phyloP scores from a whole-genome alignment of 2,888 invertebrate species.

The Busseola fusca region DNA sequence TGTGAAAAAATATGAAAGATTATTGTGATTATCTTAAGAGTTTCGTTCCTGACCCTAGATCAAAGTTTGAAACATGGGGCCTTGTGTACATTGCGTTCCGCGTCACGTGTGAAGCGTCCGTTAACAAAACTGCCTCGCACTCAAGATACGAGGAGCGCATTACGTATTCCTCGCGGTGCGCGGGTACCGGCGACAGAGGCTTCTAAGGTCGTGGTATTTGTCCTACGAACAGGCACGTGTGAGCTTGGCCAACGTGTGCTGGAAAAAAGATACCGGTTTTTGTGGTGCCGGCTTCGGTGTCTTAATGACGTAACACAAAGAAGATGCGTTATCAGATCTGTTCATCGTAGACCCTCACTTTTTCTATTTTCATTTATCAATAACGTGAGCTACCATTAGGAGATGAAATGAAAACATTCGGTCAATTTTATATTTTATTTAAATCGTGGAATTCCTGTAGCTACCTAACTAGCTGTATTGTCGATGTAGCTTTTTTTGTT shows the following conservation, averaged over 20 bases:
- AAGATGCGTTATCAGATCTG: slow-evolving; percentile 32
- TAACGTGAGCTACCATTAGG: slow-evolving; percentile 11
- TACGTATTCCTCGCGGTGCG: slow-evolving; percentile 59
- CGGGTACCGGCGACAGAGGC: slow-evolving; percentile 51
- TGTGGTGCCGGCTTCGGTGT: slow-evolving; percentile 21
- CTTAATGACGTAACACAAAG: slow-evolving; percentile 46
- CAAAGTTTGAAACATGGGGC: slow-evolving; percentile 39
- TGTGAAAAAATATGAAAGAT: slow-evolving; percentile 41
- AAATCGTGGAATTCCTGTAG: neutral
- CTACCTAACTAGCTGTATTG: neutral
- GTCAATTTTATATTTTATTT: slow-evolving; percentile 2
- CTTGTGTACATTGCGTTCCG: slow-evolving; percentile 55
- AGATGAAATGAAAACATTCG: slow-evolving; percentile 21
- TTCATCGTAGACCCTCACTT: slow-evolving; percentile 34
- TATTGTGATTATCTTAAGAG: slow-evolving; percentile 51
- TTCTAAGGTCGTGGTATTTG: slow-evolving; percentile 59
- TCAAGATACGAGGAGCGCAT: slow-evolving; percentile 56
- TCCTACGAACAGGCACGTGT: slow-evolving; percentile 55
- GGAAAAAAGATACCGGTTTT: slow-evolving; percentile 47
- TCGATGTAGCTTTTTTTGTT: slow-evolving; percentile 11
- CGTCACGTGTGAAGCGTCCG: slow-evolving; percentile 64
- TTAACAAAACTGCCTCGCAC: slow-evolving; percentile 59
- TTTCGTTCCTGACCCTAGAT: slow-evolving; percentile 45
- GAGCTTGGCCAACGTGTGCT: slow-evolving; percentile 44
- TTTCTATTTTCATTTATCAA: slow-evolving; percentile 35